Conservation (phyloP, 2,113 vertebrate genomes). For the Clarias batrachus region DNA sequence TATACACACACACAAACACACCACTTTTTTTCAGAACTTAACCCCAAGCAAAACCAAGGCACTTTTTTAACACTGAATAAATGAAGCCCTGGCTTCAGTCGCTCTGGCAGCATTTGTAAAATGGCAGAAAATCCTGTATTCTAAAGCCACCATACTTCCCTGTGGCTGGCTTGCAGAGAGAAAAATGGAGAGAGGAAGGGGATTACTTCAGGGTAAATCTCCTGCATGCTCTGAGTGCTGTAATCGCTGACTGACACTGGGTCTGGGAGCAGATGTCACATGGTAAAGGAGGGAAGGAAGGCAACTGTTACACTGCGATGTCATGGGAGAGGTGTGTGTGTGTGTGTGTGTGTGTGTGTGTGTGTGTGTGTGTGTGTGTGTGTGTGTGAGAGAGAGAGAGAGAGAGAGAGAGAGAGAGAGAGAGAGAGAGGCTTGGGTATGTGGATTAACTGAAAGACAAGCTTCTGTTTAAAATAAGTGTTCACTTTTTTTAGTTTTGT, state of each 20-base stretch:
- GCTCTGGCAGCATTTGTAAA: slow-evolving; percentile 29
- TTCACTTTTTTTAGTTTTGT: not conserved
- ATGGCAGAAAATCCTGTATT: slow-evolving; percentile 10
- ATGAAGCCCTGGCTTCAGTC: not conserved
- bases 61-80: not conserved
- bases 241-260: slow-evolving; percentile 70
- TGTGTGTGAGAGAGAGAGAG: not conserved
- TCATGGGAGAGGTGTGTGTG: slow-evolving; percentile 36
- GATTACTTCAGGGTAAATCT: slow-evolving; percentile 77
- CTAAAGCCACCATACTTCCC: slow-evolving; percentile 11
- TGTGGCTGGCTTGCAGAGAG: slow-evolving; percentile 55
- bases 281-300: slow-evolving; percentile 70
- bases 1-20: not conserved
- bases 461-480: not conserved
- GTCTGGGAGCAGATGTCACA: slow-evolving; percentile 74
- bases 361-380: not conserved
- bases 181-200: slow-evolving; percentile 42
- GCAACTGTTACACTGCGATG: slow-evolving; percentile 67
- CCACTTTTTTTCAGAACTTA: not conserved
- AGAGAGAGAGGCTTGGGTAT: not conserved
- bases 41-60: not conserved
- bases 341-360: not conserved
- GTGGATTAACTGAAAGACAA: not conserved
- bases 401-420: not conserved
- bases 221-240: slow-evolving; percentile 71